Percentiles rank a stretch among this genome's conserved stretches.
Evolutionary conservation across 2,113 vertebrate species (phyloP).

Genomic region (Asarcornis scutulata): DNA sequence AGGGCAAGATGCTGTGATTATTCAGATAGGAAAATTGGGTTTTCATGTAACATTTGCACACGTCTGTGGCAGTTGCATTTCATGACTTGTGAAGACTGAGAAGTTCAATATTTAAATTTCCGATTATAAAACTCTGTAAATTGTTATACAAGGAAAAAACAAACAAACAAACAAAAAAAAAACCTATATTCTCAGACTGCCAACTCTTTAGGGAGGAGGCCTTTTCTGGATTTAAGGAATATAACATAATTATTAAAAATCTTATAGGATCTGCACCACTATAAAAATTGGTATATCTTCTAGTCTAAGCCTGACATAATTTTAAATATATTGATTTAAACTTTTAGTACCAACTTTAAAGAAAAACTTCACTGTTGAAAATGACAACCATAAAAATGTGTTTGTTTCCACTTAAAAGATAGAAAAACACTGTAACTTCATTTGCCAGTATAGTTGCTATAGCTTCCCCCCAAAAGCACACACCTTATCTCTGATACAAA

Average conservation of each 20-base stretch:
- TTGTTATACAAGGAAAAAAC: neutral
- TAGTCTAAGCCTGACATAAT: neutral
- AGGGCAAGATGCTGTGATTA: neutral
- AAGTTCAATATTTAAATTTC: neutral
- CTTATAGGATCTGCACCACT: neutral
- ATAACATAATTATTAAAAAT: neutral
- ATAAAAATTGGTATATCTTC: neutral
- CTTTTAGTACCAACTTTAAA: neutral
- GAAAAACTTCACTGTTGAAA: neutral
- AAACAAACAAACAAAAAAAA: neutral
- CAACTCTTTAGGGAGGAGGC: neutral
- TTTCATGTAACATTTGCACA: neutral
- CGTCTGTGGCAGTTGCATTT: neutral
- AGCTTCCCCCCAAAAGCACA: neutral
- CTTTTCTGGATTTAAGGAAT: neutral
- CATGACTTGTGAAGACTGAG: neutral
- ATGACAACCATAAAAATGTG: neutral
- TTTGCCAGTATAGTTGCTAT: neutral
- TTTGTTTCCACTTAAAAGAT: neutral
- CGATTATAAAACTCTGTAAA: neutral
- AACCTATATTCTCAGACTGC: neutral
- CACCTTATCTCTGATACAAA: neutral
- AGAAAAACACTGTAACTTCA: neutral
- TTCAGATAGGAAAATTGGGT: neutral
- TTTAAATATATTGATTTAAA: neutral